Evolutionary conservation across 2,888 invertebrate species (phyloP).

Genomic region (Hyposoter didymator): DNA sequence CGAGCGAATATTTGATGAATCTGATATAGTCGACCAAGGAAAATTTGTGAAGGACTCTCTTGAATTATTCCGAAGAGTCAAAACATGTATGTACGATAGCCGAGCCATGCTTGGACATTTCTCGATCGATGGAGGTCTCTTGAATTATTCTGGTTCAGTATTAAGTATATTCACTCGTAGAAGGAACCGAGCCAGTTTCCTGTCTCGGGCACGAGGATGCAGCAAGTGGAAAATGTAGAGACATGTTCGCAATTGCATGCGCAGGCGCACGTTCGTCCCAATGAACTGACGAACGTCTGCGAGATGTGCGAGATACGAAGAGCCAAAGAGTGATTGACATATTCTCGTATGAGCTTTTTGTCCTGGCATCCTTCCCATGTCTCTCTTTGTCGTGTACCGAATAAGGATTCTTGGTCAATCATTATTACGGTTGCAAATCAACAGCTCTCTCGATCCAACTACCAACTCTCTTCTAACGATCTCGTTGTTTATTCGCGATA

Average conservation of each 20-base stretch:
- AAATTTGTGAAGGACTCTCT: slow-evolving; percentile 46
- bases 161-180: slow-evolving; percentile 37
- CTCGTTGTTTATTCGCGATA: background rate
- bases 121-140: slow-evolving; percentile 51
- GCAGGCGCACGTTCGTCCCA: slow-evolving; percentile 9
- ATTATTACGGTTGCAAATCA: background rate
- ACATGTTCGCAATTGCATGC: background rate
- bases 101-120: slow-evolving; percentile 33
- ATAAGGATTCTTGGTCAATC: slow-evolving; percentile 11
- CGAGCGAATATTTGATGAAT: slow-evolving; percentile 19
- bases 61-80: slow-evolving; percentile 57
- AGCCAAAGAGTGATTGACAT: slow-evolving; percentile 19
- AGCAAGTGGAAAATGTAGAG: background rate
- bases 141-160: slow-evolving; percentile 56
- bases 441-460: background rate
- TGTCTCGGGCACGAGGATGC: slow-evolving; percentile 15
- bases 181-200: slow-evolving; percentile 32
- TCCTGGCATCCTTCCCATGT: slow-evolving; percentile 11
- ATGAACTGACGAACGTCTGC: background rate
- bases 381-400: background rate
- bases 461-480: background rate
- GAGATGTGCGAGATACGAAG: slow-evolving; percentile 8
- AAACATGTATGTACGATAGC: slow-evolving; percentile 32
- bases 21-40: slow-evolving; percentile 22
- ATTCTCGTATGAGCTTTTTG: background rate